phyloP scores from a whole-genome alignment of 2,797 vertebrate genomes.

The Amazona finschi region DNA sequence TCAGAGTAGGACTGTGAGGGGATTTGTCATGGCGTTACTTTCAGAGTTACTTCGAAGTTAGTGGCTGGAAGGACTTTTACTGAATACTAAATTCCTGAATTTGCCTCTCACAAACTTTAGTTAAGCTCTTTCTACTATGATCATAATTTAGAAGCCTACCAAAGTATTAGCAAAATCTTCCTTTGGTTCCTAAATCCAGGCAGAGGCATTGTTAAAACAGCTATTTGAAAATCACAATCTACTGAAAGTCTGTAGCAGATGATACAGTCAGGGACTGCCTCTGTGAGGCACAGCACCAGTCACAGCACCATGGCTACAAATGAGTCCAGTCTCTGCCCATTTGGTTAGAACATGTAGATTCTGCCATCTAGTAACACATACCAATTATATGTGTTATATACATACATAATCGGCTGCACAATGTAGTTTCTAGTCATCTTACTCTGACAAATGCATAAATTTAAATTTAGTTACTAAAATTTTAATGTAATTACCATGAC shows the following conservation, averaged over 20 bases:
- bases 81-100: not conserved
- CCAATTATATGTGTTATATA: not conserved
- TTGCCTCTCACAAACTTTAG: not conserved
- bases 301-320: not conserved
- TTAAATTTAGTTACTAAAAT: not conserved
- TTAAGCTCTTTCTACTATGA: not conserved
- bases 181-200: not conserved
- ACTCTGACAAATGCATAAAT: not conserved
- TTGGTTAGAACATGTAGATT: not conserved
- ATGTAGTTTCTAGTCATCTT: not conserved
- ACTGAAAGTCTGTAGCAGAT: not conserved
- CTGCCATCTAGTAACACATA: not conserved
- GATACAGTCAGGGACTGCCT: not conserved
- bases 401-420: not conserved
- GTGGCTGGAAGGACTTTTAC: not conserved
- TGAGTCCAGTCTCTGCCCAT: not conserved
- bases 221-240: not conserved
- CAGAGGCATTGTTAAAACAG: not conserved
- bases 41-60: not conserved
- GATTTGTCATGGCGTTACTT: not conserved
- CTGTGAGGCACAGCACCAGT: not conserved
- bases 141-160: not conserved
- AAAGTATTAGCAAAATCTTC: not conserved
- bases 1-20: not conserved
- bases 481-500: not conserved